Evolutionary conservation across 92 coral and sea anemone species (phyloP).

Genomic region (Siderastrea siderea): DNA sequence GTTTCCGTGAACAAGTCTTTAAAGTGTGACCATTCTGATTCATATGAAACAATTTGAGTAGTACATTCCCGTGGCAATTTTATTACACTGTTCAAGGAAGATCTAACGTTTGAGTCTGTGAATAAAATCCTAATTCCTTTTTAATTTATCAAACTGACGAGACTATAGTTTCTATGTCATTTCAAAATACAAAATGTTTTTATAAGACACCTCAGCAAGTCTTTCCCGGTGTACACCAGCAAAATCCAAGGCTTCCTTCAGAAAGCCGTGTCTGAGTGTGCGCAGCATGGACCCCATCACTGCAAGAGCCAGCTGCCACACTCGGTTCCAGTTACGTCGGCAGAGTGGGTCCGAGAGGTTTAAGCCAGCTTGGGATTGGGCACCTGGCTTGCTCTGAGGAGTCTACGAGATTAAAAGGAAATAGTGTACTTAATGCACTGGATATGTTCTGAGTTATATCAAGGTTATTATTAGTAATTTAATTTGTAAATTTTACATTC

Average conservation of each 20-base stretch:
- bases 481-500: no score
- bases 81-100: no score
- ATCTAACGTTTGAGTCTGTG: no score
- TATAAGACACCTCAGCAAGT: constrained; percentile 61
- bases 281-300: constrained; percentile 96
- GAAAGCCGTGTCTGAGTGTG: constrained; percentile 91
- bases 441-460: neutral
- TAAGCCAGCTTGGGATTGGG: constrained; percentile 15
- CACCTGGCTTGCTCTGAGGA: constrained; percentile 7
- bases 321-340: constrained; percentile 79
- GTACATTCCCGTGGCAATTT: no score
- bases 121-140: no score
- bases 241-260: constrained; percentile 95
- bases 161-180: no score
- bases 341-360: constrained; percentile 3
- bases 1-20: no score
- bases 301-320: constrained; percentile 94
- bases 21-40: no score
- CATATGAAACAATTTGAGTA: no score
- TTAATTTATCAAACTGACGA: no score
- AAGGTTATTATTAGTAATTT: no score
- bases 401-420: neutral
- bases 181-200: neutral
- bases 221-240: constrained; percentile 96
- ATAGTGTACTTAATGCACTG: neutral